Evolutionary conservation across 1,140 invertebrate genomes (phyloP).

Genomic region (Odontomachus brunneus): DNA sequence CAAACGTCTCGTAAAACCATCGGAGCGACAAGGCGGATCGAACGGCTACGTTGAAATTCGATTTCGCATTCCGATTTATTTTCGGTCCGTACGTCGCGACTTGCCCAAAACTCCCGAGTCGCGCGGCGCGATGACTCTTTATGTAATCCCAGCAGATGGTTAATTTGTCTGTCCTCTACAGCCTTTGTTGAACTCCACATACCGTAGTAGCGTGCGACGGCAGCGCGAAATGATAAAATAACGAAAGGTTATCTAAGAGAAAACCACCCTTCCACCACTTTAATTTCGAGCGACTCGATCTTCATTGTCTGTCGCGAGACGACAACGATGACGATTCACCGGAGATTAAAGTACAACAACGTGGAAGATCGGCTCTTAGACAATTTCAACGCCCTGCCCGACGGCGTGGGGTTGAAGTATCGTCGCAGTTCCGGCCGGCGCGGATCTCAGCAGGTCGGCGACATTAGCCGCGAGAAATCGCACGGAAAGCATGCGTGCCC

Average conservation of each 20-base stretch:
- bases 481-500: conserved; percentile 20
- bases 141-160: background rate
- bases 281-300: too few relatives aligned
- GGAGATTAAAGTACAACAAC: background rate
- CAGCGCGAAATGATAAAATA: too few relatives aligned
- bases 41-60: conserved; percentile 40
- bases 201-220: too few relatives aligned
- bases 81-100: conserved; percentile 16
- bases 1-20: conserved; percentile 42
- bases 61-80: conserved; percentile 59
- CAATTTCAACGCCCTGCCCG: background rate
- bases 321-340: background rate
- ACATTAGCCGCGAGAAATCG: background rate
- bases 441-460: too few relatives aligned
- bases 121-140: conserved; percentile 21
- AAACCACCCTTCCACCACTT: too few relatives aligned
- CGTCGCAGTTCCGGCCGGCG: too few relatives aligned
- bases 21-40: conserved; percentile 11
- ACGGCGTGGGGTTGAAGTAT: background rate
- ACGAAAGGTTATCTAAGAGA: too few relatives aligned
- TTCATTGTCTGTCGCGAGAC: background rate
- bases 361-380: background rate
- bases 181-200: background rate
- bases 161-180: background rate
- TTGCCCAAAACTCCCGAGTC: conserved; percentile 3